Percentiles rank a stretch among this genome's conserved stretches.
Evolutionary conservation across 1,140 invertebrate genomes (phyloP).

Genomic region (Bombus vancouverensis): DNA sequence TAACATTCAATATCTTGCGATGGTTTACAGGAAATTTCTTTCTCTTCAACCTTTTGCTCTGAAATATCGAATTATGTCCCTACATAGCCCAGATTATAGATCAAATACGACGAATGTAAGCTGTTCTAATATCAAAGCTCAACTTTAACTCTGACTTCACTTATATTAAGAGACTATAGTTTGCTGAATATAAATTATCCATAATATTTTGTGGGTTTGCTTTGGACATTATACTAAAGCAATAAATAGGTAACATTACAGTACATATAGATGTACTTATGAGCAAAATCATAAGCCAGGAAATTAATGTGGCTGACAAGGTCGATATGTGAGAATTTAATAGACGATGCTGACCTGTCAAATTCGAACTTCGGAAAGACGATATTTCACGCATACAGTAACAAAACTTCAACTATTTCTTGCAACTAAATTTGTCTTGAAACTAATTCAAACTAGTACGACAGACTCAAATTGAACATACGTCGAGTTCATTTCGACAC

Average conservation of each 20-base stretch:
- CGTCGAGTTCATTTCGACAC: neutral
- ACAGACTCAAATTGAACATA: neutral
- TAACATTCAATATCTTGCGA: too few relatives aligned
- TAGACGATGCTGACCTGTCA: neutral
- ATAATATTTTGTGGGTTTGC: neutral
- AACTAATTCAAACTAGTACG: neutral
- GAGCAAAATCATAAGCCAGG: neutral
- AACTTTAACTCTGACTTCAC: neutral
- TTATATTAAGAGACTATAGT: neutral
- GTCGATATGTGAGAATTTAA: neutral
- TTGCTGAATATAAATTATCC: neutral
- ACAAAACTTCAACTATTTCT: neutral
- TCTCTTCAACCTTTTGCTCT: neutral
- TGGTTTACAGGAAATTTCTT: neutral
- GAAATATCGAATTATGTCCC: neutral
- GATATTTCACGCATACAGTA: neutral
- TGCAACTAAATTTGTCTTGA: neutral
- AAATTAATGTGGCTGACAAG: neutral
- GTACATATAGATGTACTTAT: neutral
- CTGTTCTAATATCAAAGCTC: neutral
- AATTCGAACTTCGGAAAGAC: neutral
- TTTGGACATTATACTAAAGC: neutral
- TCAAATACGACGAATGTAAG: neutral
- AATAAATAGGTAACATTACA: neutral
- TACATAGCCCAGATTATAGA: neutral